Evolutionary conservation across 2,113 vertebrate genomes (phyloP).

Genomic region (Numida meleagris): DNA sequence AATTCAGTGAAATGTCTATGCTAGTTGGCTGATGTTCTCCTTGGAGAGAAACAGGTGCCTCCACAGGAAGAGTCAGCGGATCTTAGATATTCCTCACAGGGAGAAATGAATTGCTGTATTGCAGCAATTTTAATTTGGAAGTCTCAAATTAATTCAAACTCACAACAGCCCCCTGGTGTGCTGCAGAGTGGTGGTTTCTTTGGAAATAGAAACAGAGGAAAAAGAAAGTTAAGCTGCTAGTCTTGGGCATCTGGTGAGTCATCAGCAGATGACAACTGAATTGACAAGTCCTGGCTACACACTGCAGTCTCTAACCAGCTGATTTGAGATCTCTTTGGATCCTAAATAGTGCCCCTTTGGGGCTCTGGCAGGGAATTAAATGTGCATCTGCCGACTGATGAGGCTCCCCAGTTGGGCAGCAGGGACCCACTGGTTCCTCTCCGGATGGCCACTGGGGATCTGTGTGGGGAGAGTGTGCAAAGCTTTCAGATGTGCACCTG

Average conservation of each 20-base stretch:
- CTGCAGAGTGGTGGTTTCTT: conserved; percentile 8
- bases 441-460: not conserved
- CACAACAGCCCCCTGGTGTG: conserved; percentile 50
- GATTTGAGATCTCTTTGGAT: not conserved
- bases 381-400: not conserved
- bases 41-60: conserved; percentile 52
- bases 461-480: not conserved
- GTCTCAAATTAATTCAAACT: conserved; percentile 67
- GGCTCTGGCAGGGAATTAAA: not conserved
- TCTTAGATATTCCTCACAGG: conserved; percentile 51
- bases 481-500: not conserved
- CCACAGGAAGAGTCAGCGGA: conserved; percentile 59
- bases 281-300: not conserved
- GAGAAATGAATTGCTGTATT: conserved; percentile 67
- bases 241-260: conserved; percentile 35
- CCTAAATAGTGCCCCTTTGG: not conserved
- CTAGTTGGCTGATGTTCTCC: not conserved
- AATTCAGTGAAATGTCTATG: not conserved
- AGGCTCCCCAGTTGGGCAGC: not conserved
- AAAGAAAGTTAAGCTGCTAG: conserved; percentile 37
- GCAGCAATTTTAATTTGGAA: conserved; percentile 68
- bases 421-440: not conserved
- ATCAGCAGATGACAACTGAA: not conserved
- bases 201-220: conserved; percentile 46
- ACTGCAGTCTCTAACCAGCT: not conserved